Evolutionary conservation across 2,888 invertebrate genomes (phyloP).

Genomic region (Sarcophaga carnaria): DNA sequence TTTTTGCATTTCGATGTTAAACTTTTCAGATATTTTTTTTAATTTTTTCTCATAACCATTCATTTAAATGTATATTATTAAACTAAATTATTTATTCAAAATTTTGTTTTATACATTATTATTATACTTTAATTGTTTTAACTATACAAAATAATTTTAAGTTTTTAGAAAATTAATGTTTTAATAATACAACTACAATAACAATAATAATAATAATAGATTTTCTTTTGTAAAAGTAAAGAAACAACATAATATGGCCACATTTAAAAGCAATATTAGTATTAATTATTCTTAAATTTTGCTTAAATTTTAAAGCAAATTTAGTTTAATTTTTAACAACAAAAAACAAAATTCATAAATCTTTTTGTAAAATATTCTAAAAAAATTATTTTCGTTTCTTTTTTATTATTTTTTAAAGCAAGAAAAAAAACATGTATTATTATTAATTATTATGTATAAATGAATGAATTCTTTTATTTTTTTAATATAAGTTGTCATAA

Average conservation of each 20-base stretch:
- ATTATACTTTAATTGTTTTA: neutral
- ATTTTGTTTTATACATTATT: conserved; percentile 36
- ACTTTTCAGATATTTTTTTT: conserved; percentile 28
- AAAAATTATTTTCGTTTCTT: conserved; percentile 11
- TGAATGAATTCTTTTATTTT: neutral
- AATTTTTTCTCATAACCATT: conserved; percentile 6
- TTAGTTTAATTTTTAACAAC: conserved; percentile 7
- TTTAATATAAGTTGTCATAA: conserved; percentile 66
- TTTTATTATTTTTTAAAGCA: conserved; percentile 29
- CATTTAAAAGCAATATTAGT: conserved; percentile 73
- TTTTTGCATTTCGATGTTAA: conserved; percentile 27
- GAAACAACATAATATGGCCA: conserved; percentile 69
- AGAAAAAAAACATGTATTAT: conserved; percentile 52
- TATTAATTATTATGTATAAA: conserved; percentile 57
- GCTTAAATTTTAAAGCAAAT: conserved; percentile 34
- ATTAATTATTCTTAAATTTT: conserved; percentile 61
- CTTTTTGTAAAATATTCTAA: conserved; percentile 65
- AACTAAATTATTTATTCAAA: conserved; percentile 63
- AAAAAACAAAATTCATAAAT: conserved; percentile 37
- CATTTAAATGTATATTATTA: neutral
- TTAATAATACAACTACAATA: conserved; percentile 37
- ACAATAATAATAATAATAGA: neutral
- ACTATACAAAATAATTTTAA: conserved; percentile 12
- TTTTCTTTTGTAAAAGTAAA: conserved; percentile 43
- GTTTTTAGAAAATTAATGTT: conserved; percentile 7